Conservation (phyloP, 2,113 vertebrate genomes). For the Anolis sagrei region DNA sequence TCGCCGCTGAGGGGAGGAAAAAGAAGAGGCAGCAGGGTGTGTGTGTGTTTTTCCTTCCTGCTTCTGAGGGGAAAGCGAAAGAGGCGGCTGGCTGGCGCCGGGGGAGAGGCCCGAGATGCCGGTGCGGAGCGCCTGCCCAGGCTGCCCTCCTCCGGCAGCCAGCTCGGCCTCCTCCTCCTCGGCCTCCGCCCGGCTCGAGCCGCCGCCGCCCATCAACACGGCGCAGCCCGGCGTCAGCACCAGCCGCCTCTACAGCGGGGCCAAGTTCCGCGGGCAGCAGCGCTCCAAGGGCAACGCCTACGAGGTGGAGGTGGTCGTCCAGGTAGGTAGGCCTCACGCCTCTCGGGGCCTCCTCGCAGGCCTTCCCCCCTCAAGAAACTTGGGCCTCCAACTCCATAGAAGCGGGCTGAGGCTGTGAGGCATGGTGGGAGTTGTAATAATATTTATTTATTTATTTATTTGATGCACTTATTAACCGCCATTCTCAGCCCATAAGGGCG, state of each 20-base stretch:
- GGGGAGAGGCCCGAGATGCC: slow-evolving; percentile 85
- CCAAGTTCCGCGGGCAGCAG: slow-evolving; percentile 94
- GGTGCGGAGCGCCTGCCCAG: slow-evolving; percentile 84
- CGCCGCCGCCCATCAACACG: slow-evolving; percentile 94
- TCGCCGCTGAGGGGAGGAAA: not conserved
- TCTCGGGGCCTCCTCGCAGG: slow-evolving; percentile 34
- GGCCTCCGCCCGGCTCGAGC: slow-evolving; percentile 87
- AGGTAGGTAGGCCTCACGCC: slow-evolving; percentile 78
- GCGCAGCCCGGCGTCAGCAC: slow-evolving; percentile 92
- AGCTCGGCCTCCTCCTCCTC: slow-evolving; percentile 65
- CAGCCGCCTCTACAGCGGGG: slow-evolving; percentile 93
- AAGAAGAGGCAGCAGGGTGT: too few relatives aligned
- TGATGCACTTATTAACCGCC: too few relatives aligned
- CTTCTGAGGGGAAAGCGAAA: too few relatives aligned
- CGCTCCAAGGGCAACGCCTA: slow-evolving; percentile 98
- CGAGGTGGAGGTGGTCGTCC: slow-evolving; percentile 95
- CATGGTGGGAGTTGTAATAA: too few relatives aligned
- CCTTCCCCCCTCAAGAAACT: not conserved
- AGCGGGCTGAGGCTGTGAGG: too few relatives aligned
- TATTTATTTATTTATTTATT: too few relatives aligned
- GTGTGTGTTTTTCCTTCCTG: too few relatives aligned
- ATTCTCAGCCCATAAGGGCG: too few relatives aligned
- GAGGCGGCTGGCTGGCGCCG: slow-evolving; percentile 68
- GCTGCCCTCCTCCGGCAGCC: slow-evolving; percentile 69
- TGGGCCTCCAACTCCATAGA: too few relatives aligned